Base-by-base conservation (phyloP, 1,140 invertebrate genomes). In the Pinna nobilis region DNA sequence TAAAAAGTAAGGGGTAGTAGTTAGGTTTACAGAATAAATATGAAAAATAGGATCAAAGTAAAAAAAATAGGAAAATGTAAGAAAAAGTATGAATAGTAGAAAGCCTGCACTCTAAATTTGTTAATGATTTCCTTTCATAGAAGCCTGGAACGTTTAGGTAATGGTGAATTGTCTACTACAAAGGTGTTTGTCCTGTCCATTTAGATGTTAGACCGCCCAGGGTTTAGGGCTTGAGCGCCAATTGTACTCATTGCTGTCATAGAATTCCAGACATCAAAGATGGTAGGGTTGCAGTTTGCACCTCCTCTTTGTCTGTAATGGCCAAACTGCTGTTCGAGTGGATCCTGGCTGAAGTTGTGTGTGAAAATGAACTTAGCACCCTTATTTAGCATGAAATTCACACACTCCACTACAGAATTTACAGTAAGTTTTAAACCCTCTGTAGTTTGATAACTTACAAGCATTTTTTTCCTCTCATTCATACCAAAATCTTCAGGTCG, bases 281-380 rank as follows among this genome's bases (percentile, higher is more conserved):
- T 49, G 33, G 55, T 69, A 3, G 75, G 65, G 30, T 68, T 61
- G 39, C n/a, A 44, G 30, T 35, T 68, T 0, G 18, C 25, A 2
- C 66, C 76, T 4, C 51, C 28, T 47, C 28, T 64, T n/a, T 61
- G 28, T 20, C 76, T 50, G 28, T 74, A 60, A 30, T 64, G 51
- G 9, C 65, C 59, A 60, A 75, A 78, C 37, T 70, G 65, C 33
- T 75, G 72, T 33, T 78, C 68, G 23, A 78, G 25, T n/a, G 72
- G 72, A 35, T 78, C 73, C 51, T 78, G 68, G 37, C 72, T 78
- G 44, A 76, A 78, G 6, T 64, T 55, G 15, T 78, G 61, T 4
- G 71, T 72, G 13, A 78, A 32, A 2, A 78, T 57, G 57, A 75
- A 78, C 7, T 44, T n/a, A 11, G 67, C 63, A 41, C 77, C 68